Evolutionary conservation across 2,888 invertebrate species (phyloP).

Genomic region (Alcis repandata): DNA sequence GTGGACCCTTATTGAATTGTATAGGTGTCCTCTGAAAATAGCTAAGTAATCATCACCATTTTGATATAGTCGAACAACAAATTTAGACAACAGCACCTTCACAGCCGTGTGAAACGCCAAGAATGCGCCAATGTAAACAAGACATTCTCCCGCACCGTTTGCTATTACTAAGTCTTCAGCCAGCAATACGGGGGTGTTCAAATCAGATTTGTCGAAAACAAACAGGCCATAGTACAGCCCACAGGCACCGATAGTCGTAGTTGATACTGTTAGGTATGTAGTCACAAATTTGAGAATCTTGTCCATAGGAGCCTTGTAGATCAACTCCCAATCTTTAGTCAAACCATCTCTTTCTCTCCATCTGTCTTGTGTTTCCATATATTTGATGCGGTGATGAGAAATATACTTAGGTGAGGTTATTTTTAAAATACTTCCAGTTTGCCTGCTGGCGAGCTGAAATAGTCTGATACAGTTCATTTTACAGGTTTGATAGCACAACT

Average conservation of each 20-base stretch:
- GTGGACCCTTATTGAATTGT: constrained; percentile 68
- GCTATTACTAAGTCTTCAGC: constrained; percentile 74
- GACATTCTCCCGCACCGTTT: constrained; percentile 69
- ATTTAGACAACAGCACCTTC: constrained; percentile 73
- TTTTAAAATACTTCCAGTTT: constrained; percentile 52
- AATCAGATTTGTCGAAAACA: constrained; percentile 61
- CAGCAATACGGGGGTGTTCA: constrained; percentile 67
- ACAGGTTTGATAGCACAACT: background rate
- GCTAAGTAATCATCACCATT: constrained; percentile 79
- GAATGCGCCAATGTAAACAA: constrained; percentile 72
- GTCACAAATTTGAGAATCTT: constrained; percentile 64
- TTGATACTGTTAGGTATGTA: constrained; percentile 70
- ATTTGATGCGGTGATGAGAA: constrained; percentile 69
- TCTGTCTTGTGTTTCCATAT: constrained; percentile 68
- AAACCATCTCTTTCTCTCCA: constrained; percentile 72
- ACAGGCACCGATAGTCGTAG: constrained; percentile 55
- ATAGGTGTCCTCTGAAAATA: constrained; percentile 71
- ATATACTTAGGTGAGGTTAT: constrained; percentile 56
- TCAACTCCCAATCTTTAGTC: constrained; percentile 71
- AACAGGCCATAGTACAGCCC: constrained; percentile 70
- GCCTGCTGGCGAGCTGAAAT: constrained; percentile 53
- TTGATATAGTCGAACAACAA: constrained; percentile 76
- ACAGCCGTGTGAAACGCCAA: constrained; percentile 68
- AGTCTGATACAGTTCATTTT: constrained; percentile 68
- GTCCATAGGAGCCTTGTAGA: constrained; percentile 81